Evolutionary conservation across 2,113 vertebrate genomes (phyloP).

Genomic region (Xiphophorus hellerii): DNA sequence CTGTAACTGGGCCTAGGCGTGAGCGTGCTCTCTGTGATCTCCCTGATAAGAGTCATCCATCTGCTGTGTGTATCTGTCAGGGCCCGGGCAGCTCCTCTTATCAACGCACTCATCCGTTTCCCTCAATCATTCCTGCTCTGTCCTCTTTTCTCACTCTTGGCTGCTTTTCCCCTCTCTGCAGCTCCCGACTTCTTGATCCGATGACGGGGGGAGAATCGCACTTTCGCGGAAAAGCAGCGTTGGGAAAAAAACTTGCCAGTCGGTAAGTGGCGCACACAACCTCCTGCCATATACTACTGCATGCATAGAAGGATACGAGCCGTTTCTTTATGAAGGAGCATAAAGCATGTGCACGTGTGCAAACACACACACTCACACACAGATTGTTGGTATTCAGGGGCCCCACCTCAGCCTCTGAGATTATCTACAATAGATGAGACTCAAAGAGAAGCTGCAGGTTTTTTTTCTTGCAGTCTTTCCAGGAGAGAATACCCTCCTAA

Average conservation of each 20-base stretch:
- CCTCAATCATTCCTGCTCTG: slow-evolving; percentile 51
- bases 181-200: slow-evolving; percentile 65
- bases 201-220: slow-evolving; percentile 19
- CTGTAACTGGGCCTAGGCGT: slow-evolving; percentile 65
- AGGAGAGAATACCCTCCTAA: slow-evolving; percentile 13
- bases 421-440: slow-evolving; percentile 37
- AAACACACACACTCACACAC: slow-evolving; percentile 8
- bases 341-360: slow-evolving; percentile 16
- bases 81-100: slow-evolving; percentile 69
- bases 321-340: slow-evolving; percentile 17
- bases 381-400: slow-evolving; percentile 57
- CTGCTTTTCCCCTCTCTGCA: slow-evolving; percentile 14
- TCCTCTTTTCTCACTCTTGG: slow-evolving; percentile 35
- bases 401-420: slow-evolving; percentile 39
- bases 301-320: slow-evolving; percentile 25
- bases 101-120: slow-evolving; percentile 72
- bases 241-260: slow-evolving; percentile 6
- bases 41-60: slow-evolving; percentile 78
- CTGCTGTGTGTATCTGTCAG: slow-evolving; percentile 74
- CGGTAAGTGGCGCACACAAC: background rate
- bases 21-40: slow-evolving; percentile 73
- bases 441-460: slow-evolving; percentile 25
- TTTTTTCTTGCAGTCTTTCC: slow-evolving; percentile 8
- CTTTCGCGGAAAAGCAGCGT: background rate
- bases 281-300: background rate